These are phyloP conservation scores for Radopholus similis DNA, from an alignment of 1,140 invertebrate species.

Conservation along the genomic window DNA sequence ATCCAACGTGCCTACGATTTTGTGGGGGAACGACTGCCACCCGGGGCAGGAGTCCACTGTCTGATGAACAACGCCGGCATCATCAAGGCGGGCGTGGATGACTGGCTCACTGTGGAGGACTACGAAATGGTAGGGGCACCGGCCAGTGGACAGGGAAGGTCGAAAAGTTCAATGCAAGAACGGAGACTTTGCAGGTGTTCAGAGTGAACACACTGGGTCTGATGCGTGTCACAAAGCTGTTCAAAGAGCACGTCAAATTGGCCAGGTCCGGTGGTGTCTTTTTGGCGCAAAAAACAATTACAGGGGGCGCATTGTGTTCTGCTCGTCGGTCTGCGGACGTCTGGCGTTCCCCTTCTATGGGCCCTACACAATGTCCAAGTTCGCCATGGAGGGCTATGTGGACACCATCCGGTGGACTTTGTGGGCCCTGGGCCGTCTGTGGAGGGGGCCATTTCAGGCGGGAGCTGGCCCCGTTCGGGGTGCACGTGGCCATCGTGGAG, in stretches of 20 bases:
- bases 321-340: slow-evolving; percentile 8
- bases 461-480: slow-evolving; percentile 13
- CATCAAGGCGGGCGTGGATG: slow-evolving; percentile 4
- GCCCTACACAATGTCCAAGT: slow-evolving; percentile 12
- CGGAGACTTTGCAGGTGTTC: slow-evolving; percentile 6
- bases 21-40: slow-evolving; percentile 8
- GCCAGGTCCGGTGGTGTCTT: neutral
- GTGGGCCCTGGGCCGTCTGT: neutral
- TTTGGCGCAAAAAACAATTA: neutral
- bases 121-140: no score
- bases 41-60: slow-evolving; percentile 4
- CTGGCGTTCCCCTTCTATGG: slow-evolving; percentile 11
- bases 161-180: no score
- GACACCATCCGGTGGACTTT: slow-evolving; percentile 14
- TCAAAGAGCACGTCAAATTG: slow-evolving; percentile 20
- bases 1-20: slow-evolving; percentile 4
- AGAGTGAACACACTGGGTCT: slow-evolving; percentile 6
- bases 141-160: no score
- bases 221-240: slow-evolving; percentile 13
- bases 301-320: slow-evolving; percentile 12
- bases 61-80: slow-evolving; percentile 12
- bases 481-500: slow-evolving; percentile 9
- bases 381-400: slow-evolving; percentile 16
- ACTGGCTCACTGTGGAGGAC: slow-evolving; percentile 8
- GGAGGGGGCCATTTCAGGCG: neutral